A percentile compares a stretch with the other conserved stretches of the same genome.
Evolutionary conservation across 2,888 invertebrate genomes (phyloP).

Genomic region (Apoda limacodes): DNA sequence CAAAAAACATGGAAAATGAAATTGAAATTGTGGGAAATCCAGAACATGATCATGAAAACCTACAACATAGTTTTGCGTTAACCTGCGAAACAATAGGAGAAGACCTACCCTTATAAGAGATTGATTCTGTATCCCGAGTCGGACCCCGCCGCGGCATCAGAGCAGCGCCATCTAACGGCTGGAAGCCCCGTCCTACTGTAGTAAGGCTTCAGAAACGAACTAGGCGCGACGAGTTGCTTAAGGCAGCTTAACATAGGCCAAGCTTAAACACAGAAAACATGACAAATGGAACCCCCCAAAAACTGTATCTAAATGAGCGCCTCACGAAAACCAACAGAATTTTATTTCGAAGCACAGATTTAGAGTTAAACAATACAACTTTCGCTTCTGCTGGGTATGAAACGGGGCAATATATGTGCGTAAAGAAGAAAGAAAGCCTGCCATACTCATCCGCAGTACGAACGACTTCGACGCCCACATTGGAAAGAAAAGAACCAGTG

Average conservation of each 20-base stretch:
- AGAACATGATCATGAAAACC: not conserved
- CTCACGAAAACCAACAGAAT: constrained; percentile 3
- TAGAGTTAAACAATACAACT: constrained; percentile 3
- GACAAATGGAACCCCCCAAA: not conserved
- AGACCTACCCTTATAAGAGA: not conserved
- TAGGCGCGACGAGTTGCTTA: constrained; percentile 3
- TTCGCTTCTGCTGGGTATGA: constrained; percentile 6
- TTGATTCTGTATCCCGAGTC: not conserved
- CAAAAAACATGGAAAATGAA: not conserved
- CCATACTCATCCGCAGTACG: no score
- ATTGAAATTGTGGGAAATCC: not conserved
- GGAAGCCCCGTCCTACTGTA: not conserved
- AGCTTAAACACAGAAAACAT: constrained; percentile 2
- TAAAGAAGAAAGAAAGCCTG: no score
- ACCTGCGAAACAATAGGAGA: not conserved
- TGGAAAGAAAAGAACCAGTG: no score
- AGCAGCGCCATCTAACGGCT: not conserved
- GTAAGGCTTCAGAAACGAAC: not conserved
- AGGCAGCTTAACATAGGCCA: not conserved
- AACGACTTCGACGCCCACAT: no score
- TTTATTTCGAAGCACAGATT: constrained; percentile 5
- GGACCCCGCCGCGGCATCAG: not conserved
- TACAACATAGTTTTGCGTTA: not conserved
- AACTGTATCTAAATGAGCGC: constrained; percentile 8
- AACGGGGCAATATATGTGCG: constrained; percentile 6